Conservation (phyloP, 2,113 vertebrate genomes). For the Trematomus loennbergii region DNA sequence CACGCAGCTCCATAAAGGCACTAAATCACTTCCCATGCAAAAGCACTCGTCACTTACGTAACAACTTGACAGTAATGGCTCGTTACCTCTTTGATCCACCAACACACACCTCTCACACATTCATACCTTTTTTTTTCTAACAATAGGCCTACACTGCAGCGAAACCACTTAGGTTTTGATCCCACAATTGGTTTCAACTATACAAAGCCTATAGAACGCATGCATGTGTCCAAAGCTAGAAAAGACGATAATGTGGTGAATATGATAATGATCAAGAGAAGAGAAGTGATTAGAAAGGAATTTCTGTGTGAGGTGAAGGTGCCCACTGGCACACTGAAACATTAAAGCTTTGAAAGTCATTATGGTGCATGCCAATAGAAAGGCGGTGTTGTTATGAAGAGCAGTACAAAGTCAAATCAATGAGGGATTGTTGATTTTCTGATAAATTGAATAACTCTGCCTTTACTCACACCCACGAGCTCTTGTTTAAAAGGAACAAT, state of each 20-base stretch:
- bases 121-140: slow-evolving; percentile 57
- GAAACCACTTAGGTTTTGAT: slow-evolving; percentile 62
- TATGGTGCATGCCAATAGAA: slow-evolving; percentile 27
- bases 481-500: slow-evolving; percentile 16
- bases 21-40: slow-evolving; percentile 63
- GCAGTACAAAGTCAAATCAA: slow-evolving; percentile 44
- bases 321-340: slow-evolving; percentile 7
- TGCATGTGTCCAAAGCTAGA: background rate
- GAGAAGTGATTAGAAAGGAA: slow-evolving; percentile 16
- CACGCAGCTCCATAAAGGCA: slow-evolving; percentile 50
- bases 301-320: slow-evolving; percentile 6
- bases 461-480: background rate
- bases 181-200: slow-evolving; percentile 30
- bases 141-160: slow-evolving; percentile 63
- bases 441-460: slow-evolving; percentile 24
- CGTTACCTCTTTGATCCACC: slow-evolving; percentile 78
- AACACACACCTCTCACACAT: slow-evolving; percentile 74
- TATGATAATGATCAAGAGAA: slow-evolving; percentile 7
- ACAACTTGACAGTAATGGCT: slow-evolving; percentile 77
- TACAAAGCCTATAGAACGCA: background rate
- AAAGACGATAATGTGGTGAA: background rate
- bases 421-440: slow-evolving; percentile 20
- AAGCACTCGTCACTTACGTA: slow-evolving; percentile 69
- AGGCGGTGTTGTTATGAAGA: slow-evolving; percentile 28
- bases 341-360: slow-evolving; percentile 40